Evolutionary conservation across 2,888 invertebrate species (phyloP).

Genomic region (Troilus luridus): DNA sequence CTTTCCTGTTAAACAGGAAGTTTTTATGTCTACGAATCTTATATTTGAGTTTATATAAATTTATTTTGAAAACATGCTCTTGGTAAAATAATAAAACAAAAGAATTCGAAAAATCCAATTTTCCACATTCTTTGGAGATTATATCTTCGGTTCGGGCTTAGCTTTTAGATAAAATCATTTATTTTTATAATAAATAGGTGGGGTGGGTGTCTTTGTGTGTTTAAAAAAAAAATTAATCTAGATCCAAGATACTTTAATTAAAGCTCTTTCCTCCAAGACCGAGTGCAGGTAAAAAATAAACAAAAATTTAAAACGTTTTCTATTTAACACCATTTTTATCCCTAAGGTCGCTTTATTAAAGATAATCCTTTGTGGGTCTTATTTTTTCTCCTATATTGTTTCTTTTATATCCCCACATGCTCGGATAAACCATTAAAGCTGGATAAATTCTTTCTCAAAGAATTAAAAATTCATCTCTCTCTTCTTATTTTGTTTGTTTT

Average conservation of each 20-base stretch:
- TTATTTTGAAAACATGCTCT: too few relatives aligned
- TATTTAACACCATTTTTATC: not conserved
- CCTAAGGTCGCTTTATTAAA: not conserved
- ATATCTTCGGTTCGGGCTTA: too few relatives aligned
- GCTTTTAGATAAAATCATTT: too few relatives aligned
- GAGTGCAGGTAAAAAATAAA: not conserved
- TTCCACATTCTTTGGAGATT: too few relatives aligned
- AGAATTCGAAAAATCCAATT: too few relatives aligned
- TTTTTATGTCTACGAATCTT: too few relatives aligned
- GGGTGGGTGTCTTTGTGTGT: too few relatives aligned
- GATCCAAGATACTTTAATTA: not conserved
- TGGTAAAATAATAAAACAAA: too few relatives aligned
- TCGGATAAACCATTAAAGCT: conserved; percentile 3
- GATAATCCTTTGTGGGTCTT: conserved; percentile 9
- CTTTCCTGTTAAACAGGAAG: too few relatives aligned
- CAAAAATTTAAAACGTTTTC: not conserved
- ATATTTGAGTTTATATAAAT: too few relatives aligned
- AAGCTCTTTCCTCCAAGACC: not conserved
- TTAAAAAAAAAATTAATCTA: too few relatives aligned
- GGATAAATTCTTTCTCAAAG: not conserved
- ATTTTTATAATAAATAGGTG: too few relatives aligned
- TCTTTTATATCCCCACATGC: not conserved
- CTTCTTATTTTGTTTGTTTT: not conserved
- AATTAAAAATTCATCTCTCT: not conserved
- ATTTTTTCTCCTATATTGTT: not conserved